Evolutionary conservation across 2,888 invertebrate genomes (phyloP), one percentile per base, ranked within the genome.

Genomic region (Choristoneura rosaceana): DNA sequence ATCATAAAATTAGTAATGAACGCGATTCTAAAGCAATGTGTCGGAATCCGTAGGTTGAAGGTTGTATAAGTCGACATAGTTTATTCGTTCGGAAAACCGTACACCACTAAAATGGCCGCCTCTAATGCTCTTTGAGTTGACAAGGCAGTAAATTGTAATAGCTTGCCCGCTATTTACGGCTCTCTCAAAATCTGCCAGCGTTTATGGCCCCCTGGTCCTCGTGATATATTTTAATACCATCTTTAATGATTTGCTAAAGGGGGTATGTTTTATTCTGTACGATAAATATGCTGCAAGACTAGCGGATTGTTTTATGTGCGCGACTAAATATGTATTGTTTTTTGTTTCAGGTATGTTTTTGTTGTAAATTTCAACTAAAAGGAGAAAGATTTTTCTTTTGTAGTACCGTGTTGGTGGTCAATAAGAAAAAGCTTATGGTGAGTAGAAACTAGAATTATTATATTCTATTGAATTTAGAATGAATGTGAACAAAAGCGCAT

Each of bases 191-290:
- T 73, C 68, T 69, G 68, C 59, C 47, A 45, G 47, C 43, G 47
- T 73, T 73, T 73, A 73, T 59, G 64, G 68, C 34, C 73, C 59
- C 73, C 7, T 59, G 68, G 69, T 58, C 34, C 59, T 73, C 58
- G 61, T 52, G 63, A 73, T 73, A 69, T 64, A 64, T 64, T 73
- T 64, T 73, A 73, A 73, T 64, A 73, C 68, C 50, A 41, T 50
- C 15, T 60, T 73, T 73, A 69, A 73, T 73, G 68, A 73, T 73
- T 73, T 73, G 59, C 68, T 73, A 60, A 63, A 73, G 47, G 67
- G 45, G 62, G 25, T 66, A 66, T 55, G 41, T 70, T 47, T 58
- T 70, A 47, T 67, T 59, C 15, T 50, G 38, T 58, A 17, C 52
- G 45, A 63, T 47, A 47, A 69, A 34, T 41, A 63, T 47, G 61